These are phyloP conservation scores for Clarias batrachus DNA, from an alignment of 2,113 vertebrate genomes.

Conservation along the genomic window DNA sequence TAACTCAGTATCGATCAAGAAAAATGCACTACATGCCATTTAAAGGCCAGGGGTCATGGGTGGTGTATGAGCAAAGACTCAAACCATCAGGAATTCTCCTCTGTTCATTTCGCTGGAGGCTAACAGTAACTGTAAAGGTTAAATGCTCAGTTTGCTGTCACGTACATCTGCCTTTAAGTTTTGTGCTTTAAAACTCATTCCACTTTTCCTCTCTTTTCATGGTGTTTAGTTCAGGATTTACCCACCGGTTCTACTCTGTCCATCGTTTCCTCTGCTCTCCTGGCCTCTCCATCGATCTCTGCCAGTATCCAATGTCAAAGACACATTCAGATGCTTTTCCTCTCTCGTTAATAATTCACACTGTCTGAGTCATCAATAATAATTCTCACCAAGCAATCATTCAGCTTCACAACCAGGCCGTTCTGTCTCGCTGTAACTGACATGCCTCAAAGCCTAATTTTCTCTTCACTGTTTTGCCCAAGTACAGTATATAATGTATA, in stretches of 20 bases:
- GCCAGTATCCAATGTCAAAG: conserved; percentile 78
- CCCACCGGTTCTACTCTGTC: conserved; percentile 42
- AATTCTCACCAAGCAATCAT: conserved; percentile 77
- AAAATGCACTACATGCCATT: conserved; percentile 9
- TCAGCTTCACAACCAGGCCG: conserved; percentile 70
- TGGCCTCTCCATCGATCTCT: conserved; percentile 72
- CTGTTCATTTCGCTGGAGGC: conserved; percentile 1
- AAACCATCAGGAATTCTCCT: neutral
- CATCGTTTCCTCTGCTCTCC: conserved; percentile 48
- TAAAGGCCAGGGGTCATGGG: neutral
- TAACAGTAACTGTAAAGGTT: conserved; percentile 17
- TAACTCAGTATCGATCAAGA: neutral
- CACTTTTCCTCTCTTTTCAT: conserved; percentile 10
- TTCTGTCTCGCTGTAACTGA: conserved; percentile 21
- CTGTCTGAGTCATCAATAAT: conserved; percentile 79
- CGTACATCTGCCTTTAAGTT: neutral
- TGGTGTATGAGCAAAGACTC: conserved; percentile 4
- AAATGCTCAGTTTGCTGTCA: conserved; percentile 11
- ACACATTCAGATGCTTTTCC: conserved; percentile 76
- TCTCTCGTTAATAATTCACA: conserved; percentile 78
- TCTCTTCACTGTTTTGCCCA: conserved; percentile 57
- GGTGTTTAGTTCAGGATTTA: conserved; percentile 33
- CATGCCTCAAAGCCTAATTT: conserved; percentile 26
- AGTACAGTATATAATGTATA: conserved; percentile 54
- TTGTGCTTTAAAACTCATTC: conserved; percentile 24